Base-by-base conservation (phyloP, 2,888 invertebrate genomes). In the Eilema griseolum region DNA sequence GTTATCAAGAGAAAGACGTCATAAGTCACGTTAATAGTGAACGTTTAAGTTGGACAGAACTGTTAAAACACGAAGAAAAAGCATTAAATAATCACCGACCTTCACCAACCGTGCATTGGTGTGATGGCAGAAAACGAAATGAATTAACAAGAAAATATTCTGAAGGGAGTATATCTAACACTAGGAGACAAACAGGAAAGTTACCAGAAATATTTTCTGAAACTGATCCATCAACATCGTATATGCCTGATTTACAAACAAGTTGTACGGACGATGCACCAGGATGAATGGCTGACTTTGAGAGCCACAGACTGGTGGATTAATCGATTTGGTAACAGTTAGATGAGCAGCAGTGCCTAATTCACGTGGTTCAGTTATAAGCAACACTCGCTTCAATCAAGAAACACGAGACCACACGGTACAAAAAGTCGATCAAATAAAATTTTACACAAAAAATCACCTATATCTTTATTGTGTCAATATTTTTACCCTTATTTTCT, bases 1-100 rank as follows among this genome's bases (percentile, higher is more conserved):
- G 72, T 46, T 90, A 83, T 59, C 77, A 79, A 67, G 73, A 77
- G n/a, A 72, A 70, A 46, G 76, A 88, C 67, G 74, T 92, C 23
- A 67, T 90, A 20, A 72, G 85, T 3, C 79, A 92, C 60, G 79
- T 91, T 1, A 77, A 76, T n/a, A 83, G 77, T 65, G 87, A 90
- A 76, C 77, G 90, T 14, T 71, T 90, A 56, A 65, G 73, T 31
- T 92, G 91, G 91, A 72, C 74, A 14, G 63, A 74, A 1, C 75
- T 92, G 61, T 72, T 91, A 24, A 62, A 72, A 61, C 72, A 73
- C 24, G 91, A 91, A 80, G 82, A 87, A 75, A 73, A 52, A 46
- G 84, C 85, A 12, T 46, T 85, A 52, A 72, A 63, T 64, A 71
- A 46, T 60, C 14, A 24, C 41, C 64, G 62, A 23, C 14, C 12